phyloP scores from a whole-genome alignment of 2,797 vertebrate species.

The Brachyalestes nurse region DNA sequence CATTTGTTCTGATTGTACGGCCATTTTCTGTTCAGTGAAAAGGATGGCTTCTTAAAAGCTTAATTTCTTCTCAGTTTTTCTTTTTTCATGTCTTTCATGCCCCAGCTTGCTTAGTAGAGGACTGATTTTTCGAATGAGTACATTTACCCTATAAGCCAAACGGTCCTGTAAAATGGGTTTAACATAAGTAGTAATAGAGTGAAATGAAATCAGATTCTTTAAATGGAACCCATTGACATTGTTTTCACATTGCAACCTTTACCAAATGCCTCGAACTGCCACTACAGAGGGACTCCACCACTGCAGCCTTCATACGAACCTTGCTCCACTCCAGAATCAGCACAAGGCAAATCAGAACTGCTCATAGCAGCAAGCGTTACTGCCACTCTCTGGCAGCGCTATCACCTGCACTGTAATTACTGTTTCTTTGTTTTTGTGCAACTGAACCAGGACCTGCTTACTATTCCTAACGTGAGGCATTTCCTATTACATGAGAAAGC shows the following conservation, averaged over 20 bases:
- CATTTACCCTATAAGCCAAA: no score
- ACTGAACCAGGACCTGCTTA: background rate
- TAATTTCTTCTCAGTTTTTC: background rate
- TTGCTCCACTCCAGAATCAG: background rate
- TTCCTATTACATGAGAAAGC: background rate
- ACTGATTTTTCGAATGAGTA: no score
- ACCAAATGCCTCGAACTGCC: background rate
- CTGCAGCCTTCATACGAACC: background rate
- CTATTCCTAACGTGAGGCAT: background rate
- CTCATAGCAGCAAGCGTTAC: background rate
- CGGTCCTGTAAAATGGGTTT: no score
- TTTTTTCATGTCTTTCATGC: background rate
- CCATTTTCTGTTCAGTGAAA: background rate
- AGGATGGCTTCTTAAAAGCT: background rate
- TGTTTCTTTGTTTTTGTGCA: no score
- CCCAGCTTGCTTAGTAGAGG: background rate
- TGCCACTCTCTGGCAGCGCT: background rate
- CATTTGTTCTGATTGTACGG: background rate
- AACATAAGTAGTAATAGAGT: no score
- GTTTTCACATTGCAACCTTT: no score
- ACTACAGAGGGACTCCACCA: background rate
- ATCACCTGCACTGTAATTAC: constrained; percentile 2
- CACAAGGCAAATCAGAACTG: background rate
- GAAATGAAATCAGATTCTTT: no score
- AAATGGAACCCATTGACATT: no score